phyloP scores from a whole-genome alignment of 2,888 invertebrate genomes.

The Lymantria monacha region DNA sequence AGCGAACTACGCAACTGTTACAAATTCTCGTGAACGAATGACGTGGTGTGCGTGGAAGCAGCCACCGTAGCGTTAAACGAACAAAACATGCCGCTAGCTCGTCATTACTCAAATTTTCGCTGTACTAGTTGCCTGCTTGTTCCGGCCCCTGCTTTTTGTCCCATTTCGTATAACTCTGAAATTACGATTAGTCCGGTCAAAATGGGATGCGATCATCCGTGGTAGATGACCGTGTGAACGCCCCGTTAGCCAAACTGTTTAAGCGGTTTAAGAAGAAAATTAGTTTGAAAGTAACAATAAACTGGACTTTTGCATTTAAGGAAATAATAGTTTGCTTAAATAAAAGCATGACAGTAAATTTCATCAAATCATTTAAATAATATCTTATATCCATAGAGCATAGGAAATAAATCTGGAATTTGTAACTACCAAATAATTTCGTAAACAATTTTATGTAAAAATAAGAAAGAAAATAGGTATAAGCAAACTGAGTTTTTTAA shows the following conservation, averaged over 20 bases:
- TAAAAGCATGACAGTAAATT: background rate
- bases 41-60: slow-evolving; percentile 48
- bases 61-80: slow-evolving; percentile 70
- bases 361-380: too few relatives aligned
- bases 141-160: slow-evolving; percentile 76
- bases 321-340: slow-evolving; percentile 21
- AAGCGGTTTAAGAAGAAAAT: slow-evolving; percentile 48
- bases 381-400: too few relatives aligned
- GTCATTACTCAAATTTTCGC: slow-evolving; percentile 81
- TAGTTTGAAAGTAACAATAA: slow-evolving; percentile 14
- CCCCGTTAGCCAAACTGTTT: slow-evolving; percentile 69
- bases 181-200: slow-evolving; percentile 77
- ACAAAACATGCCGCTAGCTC: slow-evolving; percentile 75
- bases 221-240: slow-evolving; percentile 76
- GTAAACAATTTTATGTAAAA: too few relatives aligned
- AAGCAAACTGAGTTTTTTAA: too few relatives aligned
- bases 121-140: slow-evolving; percentile 79
- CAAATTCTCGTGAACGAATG: slow-evolving; percentile 42
- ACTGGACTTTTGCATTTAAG: slow-evolving; percentile 29
- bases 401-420: too few relatives aligned
- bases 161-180: slow-evolving; percentile 74
- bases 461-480: too few relatives aligned
- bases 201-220: slow-evolving; percentile 76
- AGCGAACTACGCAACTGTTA: slow-evolving; percentile 39
- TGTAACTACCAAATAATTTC: too few relatives aligned